Percentiles rank a stretch among this genome's conserved stretches.
Conservation (phyloP, 1,140 invertebrate genomes). For the Diorhabda sublineata region DNA sequence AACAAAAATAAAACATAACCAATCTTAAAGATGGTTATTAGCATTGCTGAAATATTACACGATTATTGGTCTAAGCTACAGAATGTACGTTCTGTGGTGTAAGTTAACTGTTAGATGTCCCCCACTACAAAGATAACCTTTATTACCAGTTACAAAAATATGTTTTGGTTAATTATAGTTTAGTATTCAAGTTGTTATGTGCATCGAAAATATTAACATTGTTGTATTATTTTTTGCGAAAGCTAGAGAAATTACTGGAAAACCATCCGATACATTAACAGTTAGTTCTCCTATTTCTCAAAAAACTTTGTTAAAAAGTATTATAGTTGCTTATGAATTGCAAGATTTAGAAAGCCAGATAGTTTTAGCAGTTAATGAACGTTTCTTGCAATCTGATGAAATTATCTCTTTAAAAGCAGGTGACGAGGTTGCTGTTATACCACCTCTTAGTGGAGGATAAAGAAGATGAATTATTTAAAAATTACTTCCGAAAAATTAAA, state of each 20-base stretch:
- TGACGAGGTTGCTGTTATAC: slow-evolving; percentile 81
- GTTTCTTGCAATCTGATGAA: slow-evolving; percentile 58
- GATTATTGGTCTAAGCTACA: too few species aligned
- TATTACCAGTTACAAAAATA: too few species aligned
- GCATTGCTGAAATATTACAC: too few species aligned
- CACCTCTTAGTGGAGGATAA: slow-evolving; percentile 74
- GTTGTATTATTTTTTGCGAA: slow-evolving; percentile 83
- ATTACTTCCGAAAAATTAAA: slow-evolving; percentile 65
- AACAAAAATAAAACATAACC: too few species aligned
- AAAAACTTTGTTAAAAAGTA: slow-evolving; percentile 54
- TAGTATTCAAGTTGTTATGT: not conserved
- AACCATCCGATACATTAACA: slow-evolving; percentile 51
- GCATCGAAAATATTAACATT: slow-evolving; percentile 47
- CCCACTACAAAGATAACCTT: too few species aligned
- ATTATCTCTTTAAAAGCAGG: slow-evolving; percentile 55
- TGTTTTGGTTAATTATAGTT: too few species aligned
- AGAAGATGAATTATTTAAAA: slow-evolving; percentile 61
- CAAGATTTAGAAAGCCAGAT: slow-evolving; percentile 64
- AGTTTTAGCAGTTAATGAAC: slow-evolving; percentile 77
- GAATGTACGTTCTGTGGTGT: too few species aligned
- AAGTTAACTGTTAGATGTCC: too few species aligned
- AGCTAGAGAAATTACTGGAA: slow-evolving; percentile 73
- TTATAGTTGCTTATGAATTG: slow-evolving; percentile 62
- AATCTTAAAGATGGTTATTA: too few species aligned
- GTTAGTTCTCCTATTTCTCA: slow-evolving; percentile 53